Base-by-base conservation (phyloP, 2,797 vertebrate genomes). In the Peromyscus nudipes region DNA sequence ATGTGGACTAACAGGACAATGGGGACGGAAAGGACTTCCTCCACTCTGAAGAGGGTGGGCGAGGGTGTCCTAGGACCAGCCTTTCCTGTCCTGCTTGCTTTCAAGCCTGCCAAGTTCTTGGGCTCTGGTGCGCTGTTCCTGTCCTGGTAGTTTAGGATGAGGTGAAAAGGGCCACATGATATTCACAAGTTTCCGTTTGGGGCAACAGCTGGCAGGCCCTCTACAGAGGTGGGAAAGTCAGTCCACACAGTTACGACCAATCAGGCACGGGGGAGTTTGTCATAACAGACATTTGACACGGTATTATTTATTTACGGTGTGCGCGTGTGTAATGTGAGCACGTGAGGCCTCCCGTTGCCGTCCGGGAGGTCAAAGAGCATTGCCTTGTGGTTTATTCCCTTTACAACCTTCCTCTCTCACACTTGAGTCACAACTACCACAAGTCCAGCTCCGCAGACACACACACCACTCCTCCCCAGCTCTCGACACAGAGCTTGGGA, bases 301-400 rank as follows among this genome's bases (percentile, higher is more conserved):
- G 17, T 46, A 64, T 84, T 13, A 52, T 67, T 49, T 34, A 52
- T n/a, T 52, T 55, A 37, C 27, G 46, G 37, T 55, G 23, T 69
- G 0, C 16, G 27, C 16, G 27, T 69, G 84, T 86, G 46, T 5
- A 71, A 55, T 12, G 34, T 69, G 34, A 55, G 13, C 12, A 14
- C 49, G 25, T 37, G 17, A 27, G 31, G 8, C 40, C 40, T 69
- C 17, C 19, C 65, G 16, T 65, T n/a, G 21, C 75, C 65, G 34
- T 13, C 69, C 64, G 23, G 46, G 57, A 93, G 40, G 77, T 49
- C 91, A 90, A 65, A 87, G 71, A 87, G 82, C 43, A 82, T 77
- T 69, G 31, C 31, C 12, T 87, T 81, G 57, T n/a, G 4, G 77
- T 92, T 82, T 57, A 96, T 57, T 91, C 65, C 71, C 62, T 91